A percentile compares a stretch with the other conserved stretches of the same genome.
Evolutionary conservation across 1,140 invertebrate species (phyloP).

Genomic region (Schlechtendalia chinensis): DNA sequence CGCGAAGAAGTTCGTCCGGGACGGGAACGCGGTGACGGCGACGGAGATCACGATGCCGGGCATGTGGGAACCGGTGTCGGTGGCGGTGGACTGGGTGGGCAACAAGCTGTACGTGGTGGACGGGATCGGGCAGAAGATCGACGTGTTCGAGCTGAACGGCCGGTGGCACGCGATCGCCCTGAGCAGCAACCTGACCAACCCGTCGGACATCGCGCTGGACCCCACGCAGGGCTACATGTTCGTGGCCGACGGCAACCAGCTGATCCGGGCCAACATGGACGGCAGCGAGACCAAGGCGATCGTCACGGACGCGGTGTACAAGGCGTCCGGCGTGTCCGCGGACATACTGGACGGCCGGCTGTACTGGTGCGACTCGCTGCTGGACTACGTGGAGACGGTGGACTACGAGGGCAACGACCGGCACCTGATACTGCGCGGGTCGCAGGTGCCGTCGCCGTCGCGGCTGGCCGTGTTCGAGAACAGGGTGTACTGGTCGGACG

Average conservation of each 20-base stretch:
- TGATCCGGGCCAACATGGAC: slow-evolving; percentile 88
- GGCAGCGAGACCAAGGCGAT: slow-evolving; percentile 77
- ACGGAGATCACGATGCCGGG: slow-evolving; percentile 67
- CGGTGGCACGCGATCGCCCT: slow-evolving; percentile 83
- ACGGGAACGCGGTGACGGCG: slow-evolving; percentile 55
- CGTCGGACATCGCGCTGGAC: slow-evolving; percentile 87
- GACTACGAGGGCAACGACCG: slow-evolving; percentile 87
- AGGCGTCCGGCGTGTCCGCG: slow-evolving; percentile 80
- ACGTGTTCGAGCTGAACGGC: slow-evolving; percentile 86
- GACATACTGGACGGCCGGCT: slow-evolving; percentile 84
- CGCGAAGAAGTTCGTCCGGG: slow-evolving; percentile 55
- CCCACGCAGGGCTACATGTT: slow-evolving; percentile 90
- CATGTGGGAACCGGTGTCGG: slow-evolving; percentile 81
- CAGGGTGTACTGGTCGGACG: slow-evolving; percentile 91
- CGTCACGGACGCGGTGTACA: slow-evolving; percentile 87
- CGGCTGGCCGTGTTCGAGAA: slow-evolving; percentile 86
- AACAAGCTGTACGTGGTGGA: slow-evolving; percentile 96
- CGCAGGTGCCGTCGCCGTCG: slow-evolving; percentile 82
- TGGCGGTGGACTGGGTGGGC: slow-evolving; percentile 96
- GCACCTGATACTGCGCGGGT: slow-evolving; percentile 72
- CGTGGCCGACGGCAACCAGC: slow-evolving; percentile 86
- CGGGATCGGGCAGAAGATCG: slow-evolving; percentile 86
- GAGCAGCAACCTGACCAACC: slow-evolving; percentile 86
- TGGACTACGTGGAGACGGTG: slow-evolving; percentile 97
- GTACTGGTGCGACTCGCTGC: slow-evolving; percentile 93